phyloP scores from a whole-genome alignment of 2,113 vertebrate species.

The Fregata magnificens region DNA sequence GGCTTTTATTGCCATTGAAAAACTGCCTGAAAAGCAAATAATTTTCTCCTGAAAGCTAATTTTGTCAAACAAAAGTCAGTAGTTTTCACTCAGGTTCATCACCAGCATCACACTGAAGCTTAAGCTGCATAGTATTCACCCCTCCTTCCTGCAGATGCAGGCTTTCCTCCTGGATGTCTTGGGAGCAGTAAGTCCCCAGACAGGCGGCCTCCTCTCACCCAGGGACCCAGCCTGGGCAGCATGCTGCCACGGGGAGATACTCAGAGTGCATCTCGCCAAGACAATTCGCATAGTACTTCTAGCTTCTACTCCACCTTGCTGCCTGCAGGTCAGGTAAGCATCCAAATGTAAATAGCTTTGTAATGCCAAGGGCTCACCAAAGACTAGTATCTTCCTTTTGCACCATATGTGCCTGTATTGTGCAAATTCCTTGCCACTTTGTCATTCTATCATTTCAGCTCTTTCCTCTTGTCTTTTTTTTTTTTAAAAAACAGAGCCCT shows the following conservation, averaged over 20 bases:
- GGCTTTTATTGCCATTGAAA: neutral
- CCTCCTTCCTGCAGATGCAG: fast-evolving
- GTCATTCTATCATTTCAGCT: neutral
- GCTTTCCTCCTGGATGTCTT: neutral
- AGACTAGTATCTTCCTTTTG: neutral
- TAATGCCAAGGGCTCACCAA: neutral
- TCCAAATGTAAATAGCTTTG: neutral
- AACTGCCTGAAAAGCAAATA: neutral
- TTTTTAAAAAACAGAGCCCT: neutral
- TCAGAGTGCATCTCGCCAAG: neutral
- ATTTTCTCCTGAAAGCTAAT: neutral
- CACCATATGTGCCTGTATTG: no score
- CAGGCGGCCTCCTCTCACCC: neutral
- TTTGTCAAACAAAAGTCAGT: neutral
- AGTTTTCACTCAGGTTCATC: neutral
- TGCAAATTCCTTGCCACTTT: neutral
- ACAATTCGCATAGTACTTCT: neutral
- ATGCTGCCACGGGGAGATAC: fast-evolving
- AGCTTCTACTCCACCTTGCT: neutral
- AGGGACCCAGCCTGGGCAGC: neutral
- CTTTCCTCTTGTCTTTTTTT: neutral
- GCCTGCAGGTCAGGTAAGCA: neutral
- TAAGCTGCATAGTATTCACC: neutral
- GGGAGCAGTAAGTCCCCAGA: neutral
- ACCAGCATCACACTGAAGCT: neutral